Evolutionary conservation across 2,797 vertebrate genomes (phyloP), one percentile per base, ranked within the genome.

Genomic region (Geotrypetes seraphini): DNA sequence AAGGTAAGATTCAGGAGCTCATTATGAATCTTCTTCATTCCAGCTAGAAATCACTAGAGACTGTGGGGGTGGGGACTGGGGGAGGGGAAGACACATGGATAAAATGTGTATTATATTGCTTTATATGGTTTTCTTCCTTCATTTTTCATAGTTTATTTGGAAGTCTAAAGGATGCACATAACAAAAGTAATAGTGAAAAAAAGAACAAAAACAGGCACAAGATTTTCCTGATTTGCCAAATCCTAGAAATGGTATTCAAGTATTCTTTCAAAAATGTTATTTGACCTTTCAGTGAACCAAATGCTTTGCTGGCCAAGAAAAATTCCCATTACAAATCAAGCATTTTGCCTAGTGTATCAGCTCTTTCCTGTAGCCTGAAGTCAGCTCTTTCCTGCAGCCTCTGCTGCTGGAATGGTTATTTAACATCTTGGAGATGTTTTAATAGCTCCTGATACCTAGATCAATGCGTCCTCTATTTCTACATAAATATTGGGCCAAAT

Each of bases 261-360:
- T 60, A 45, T 58, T 31, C 55, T 71, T 63, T 65, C 40, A 59
- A 64, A 75, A 73, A 67, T 47, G 69, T 54, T 70, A 52, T 52
- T 57, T 57, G 61, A 77, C 65, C 73, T 73, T 46, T 7, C n/a
- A 58, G 30, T 67, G 71, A 81, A 77, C 74, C 57, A 71, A 56
- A 64, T 75, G 68, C 36, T 40, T 33, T 50, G 57, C 58, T 43
- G 59, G 56, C 50, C 64, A 67, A 61, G 58, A 61, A 31, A 63
- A 71, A 65, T 65, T 73, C 68, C 66, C 57, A 22, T 4, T 54
- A 53, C 50, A 65, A 71, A 68, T 45, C 49, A 59, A 73, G 53
- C 50, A 45, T 59, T 50, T 19, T 57, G 49, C 29, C n/a, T 0
- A 60, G 33, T 3, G 20, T 25, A 35, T 28, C 31, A 31, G 38